These are phyloP conservation scores for Drosophila yakuba DNA, from an alignment of 1,140 invertebrate species.

Conservation along the genomic window DNA sequence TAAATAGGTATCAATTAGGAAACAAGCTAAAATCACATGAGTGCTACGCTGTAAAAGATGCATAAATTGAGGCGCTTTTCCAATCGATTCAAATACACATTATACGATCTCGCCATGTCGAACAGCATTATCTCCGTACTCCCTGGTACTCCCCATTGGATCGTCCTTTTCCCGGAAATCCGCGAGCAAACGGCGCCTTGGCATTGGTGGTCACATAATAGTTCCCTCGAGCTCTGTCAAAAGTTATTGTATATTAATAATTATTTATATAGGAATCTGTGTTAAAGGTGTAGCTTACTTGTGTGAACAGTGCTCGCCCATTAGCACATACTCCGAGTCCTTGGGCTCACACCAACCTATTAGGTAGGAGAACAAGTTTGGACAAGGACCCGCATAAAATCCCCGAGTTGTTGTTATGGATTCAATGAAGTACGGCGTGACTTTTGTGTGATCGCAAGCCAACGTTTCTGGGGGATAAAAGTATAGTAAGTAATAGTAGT, in stretches of 20 bases:
- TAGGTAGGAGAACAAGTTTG: conserved; percentile 91
- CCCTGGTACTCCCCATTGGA: conserved; percentile 78
- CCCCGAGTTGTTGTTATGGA: conserved; percentile 91
- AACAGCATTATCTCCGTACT: conserved; percentile 59
- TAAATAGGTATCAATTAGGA: conserved; percentile 70
- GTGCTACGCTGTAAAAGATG: conserved; percentile 59
- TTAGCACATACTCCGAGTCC: conserved; percentile 91
- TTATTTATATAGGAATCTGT: neutral
- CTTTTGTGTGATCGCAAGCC: conserved; percentile 94
- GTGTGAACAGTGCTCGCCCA: conserved; percentile 92
- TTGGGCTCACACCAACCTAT: conserved; percentile 92
- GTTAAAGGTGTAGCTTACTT: conserved; percentile 86
- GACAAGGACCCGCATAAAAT: conserved; percentile 93
- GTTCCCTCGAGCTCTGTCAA: conserved; percentile 90
- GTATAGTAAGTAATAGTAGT: neutral
- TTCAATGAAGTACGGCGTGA: conserved; percentile 94
- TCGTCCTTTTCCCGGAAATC: conserved; percentile 89
- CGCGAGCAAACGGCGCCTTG: conserved; percentile 92
- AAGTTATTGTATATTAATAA: conserved; percentile 4
- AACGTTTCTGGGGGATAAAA: conserved; percentile 88
- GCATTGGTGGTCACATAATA: conserved; percentile 94
- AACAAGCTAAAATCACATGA: conserved; percentile 77
- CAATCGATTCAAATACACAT: conserved; percentile 2
- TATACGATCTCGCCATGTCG: neutral
- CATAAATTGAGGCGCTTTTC: conserved; percentile 9